Conservation (phyloP, 2,888 invertebrate genomes). For the Nemurella pictetii region DNA sequence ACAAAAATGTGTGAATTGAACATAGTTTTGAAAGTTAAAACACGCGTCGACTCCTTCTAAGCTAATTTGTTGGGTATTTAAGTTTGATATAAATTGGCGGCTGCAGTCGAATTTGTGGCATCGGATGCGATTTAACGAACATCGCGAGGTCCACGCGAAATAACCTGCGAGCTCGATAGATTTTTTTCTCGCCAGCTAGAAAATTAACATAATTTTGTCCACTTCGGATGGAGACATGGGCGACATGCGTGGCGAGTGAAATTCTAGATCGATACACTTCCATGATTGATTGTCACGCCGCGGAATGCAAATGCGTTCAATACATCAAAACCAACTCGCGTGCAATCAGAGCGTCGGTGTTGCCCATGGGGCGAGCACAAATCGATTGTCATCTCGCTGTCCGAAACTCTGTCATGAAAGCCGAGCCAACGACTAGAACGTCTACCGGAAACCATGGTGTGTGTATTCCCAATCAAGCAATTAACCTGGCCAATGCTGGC, state of each 20-base stretch:
- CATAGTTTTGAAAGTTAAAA: too few relatives aligned
- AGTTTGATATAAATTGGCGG: too few relatives aligned
- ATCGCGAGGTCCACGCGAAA: too few relatives aligned
- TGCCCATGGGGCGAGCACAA: not conserved
- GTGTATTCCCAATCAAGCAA: not conserved
- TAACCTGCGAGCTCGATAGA: not conserved
- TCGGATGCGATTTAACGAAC: too few relatives aligned
- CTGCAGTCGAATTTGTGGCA: too few relatives aligned
- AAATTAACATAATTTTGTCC: not conserved
- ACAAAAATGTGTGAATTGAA: too few relatives aligned
- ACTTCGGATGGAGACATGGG: not conserved
- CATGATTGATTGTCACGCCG: not conserved
- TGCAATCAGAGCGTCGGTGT: not conserved
- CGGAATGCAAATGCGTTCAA: not conserved
- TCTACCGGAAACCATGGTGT: not conserved
- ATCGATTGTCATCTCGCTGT: not conserved
- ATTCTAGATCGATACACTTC: not conserved
- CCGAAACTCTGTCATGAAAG: not conserved
- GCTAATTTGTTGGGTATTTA: too few relatives aligned
- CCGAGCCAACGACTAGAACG: not conserved
- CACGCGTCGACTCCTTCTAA: too few relatives aligned
- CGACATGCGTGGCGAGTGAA: not conserved
- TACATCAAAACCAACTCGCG: not conserved
- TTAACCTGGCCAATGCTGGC: not conserved
- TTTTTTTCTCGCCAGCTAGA: not conserved